A percentile compares a stretch with the other conserved stretches of the same genome.
Evolutionary conservation across 35 echinoderm and acorn worm species (phyloP).

Genomic region (Apostichopus japonicus): DNA sequence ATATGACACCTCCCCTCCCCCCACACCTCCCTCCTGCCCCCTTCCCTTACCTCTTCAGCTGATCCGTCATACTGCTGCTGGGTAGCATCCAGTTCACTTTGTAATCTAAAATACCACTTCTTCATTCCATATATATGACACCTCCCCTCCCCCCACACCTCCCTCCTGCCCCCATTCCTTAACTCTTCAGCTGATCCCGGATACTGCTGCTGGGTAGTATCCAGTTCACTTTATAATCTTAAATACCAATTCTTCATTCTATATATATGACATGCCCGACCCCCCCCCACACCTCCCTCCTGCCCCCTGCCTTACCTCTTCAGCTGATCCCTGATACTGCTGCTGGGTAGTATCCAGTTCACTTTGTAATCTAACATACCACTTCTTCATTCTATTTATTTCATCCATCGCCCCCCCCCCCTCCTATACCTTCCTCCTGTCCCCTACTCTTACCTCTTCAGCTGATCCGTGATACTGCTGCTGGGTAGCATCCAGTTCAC

Average conservation of each 20-base stretch:
- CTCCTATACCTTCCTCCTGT: not conserved
- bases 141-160: not conserved
- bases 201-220: conserved; percentile 80
- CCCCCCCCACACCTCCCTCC: conserved; percentile 1
- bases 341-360: conserved; percentile 90
- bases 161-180: conserved; percentile 62
- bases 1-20: not conserved
- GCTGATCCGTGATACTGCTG: conserved; percentile 83
- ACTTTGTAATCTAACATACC: conserved; percentile 45
- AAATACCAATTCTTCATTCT: conserved; percentile 31
- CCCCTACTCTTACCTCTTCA: conserved; percentile 71
- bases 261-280: not conserved
- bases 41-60: conserved; percentile 72
- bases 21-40: conserved; percentile 57
- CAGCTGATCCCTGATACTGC: conserved; percentile 72
- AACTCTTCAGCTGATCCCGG: conserved; percentile 83
- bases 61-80: conserved; percentile 89
- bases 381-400: too few species aligned
- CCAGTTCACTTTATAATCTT: too few species aligned
- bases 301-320: conserved; percentile 82
- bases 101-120: conserved; percentile 37
- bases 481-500: conserved; percentile 81
- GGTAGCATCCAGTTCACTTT: not conserved
- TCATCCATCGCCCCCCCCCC: too few species aligned
- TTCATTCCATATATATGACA: not conserved